Conservation (phyloP, 1,140 invertebrate genomes). For the Drosophila funebris region DNA sequence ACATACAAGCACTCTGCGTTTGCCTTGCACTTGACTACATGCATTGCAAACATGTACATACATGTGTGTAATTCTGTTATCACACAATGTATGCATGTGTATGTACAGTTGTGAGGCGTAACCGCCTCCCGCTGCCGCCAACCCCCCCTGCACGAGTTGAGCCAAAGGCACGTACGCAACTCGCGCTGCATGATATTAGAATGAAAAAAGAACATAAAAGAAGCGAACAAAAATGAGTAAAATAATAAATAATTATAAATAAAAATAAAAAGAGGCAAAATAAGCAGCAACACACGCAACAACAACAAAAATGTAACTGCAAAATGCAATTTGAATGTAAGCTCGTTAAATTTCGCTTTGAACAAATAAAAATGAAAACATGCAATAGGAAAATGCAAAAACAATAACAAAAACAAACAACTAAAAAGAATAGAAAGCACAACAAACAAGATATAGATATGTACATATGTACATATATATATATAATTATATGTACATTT, state of each 20-base stretch:
- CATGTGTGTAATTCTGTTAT: not conserved
- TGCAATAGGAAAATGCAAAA: not conserved
- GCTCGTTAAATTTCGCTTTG: not conserved
- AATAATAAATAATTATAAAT: not conserved
- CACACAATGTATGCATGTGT: not conserved
- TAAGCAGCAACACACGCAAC: not conserved
- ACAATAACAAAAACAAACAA: too few relatives aligned
- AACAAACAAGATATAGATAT: not conserved
- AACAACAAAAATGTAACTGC: not conserved
- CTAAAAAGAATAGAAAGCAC: not conserved
- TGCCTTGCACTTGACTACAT: constrained; percentile 13
- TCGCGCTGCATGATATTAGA: constrained; percentile 39
- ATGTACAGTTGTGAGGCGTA: not conserved
- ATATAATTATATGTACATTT: not conserved
- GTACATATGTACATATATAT: not conserved
- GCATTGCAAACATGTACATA: not conserved
- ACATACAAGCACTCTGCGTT: not conserved
- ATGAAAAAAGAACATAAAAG: constrained; percentile 15
- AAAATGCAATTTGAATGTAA: not conserved
- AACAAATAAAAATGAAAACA: constrained; percentile 16
- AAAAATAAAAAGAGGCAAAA: not conserved
- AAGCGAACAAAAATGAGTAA: not conserved
- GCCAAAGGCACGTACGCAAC: constrained; percentile 46
- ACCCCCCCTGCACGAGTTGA: not conserved
- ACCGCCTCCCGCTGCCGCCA: not conserved